Base-by-base conservation (phyloP, 2,888 invertebrate genomes). In the Perithous albicinctus region DNA sequence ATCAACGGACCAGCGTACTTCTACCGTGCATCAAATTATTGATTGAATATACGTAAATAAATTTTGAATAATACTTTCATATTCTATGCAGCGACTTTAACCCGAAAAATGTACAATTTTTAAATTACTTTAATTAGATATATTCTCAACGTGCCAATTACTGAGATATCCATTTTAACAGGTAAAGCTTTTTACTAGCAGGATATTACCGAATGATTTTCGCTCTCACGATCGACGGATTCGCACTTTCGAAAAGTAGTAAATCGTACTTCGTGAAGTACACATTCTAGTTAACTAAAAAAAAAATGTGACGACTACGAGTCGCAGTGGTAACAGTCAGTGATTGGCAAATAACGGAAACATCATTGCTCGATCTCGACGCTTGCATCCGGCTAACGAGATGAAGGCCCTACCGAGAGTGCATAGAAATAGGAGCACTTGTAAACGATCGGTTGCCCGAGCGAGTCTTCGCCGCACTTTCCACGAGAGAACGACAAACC, bases 271-370 rank as follows among this genome's bases (percentile, higher is more conserved):
- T 56, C 56, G 41, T 56, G 12, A 56, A 70, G 69, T 56, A 41
- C 56, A 15, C 38, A 1, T 23, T 10, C 59, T 66, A 73, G 35
- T 29, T 7, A 67, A 59, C 7, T 59, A 7, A 54, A 35, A 67
- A 48, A 51, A 67, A 66, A 66, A 29, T 18, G 63, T 67, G 64
- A 72, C 72, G 48, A 70, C 72, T 18, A 41, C 46, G n/a, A 51
- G 38, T 38, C 26, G 35, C 35, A 43, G 61, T 67, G 61, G 77
- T 77, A 51, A 64, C 72, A 61, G 59, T 67, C 23, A 43, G 43
- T 61, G 67, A 77, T 81, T 81, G 77, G 72, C 67, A 81, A 81
- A 81, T 77, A 81, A 73, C 77, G 80, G 77, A 81, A 81, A 81
- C 77, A 67, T 80, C 75, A 76, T 76, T 72, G 80, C 80, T 77